Evolutionary conservation across 2,113 vertebrate species (phyloP).

Genomic region (Tachuris rubrigastra): DNA sequence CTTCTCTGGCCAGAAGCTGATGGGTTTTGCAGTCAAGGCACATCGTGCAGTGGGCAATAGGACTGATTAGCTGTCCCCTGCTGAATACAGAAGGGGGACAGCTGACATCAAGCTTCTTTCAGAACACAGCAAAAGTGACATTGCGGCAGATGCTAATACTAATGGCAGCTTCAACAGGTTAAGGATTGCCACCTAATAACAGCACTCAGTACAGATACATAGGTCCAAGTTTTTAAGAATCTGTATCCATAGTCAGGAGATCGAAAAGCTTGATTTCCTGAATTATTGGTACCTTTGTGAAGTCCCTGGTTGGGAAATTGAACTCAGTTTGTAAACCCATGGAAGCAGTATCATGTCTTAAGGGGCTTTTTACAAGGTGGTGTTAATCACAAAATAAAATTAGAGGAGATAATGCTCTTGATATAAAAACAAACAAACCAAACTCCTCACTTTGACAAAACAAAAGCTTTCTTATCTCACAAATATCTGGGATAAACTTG

Average conservation of each 20-base stretch:
- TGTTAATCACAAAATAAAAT: background rate
- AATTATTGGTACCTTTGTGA: background rate
- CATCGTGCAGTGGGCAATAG: background rate
- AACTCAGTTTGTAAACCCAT: background rate
- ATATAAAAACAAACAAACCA: background rate
- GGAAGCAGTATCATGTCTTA: background rate
- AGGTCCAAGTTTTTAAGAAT: background rate
- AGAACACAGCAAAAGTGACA: background rate
- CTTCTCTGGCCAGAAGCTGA: background rate
- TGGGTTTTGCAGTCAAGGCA: background rate
- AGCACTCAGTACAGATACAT: background rate
- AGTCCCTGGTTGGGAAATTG: background rate
- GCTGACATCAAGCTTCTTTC: background rate
- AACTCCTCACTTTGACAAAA: background rate
- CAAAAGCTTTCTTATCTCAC: background rate
- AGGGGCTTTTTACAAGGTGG: background rate
- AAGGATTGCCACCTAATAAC: background rate
- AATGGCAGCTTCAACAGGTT: too few relatives aligned
- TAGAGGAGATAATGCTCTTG: background rate
- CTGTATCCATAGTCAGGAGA: background rate
- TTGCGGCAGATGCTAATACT: background rate
- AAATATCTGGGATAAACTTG: background rate
- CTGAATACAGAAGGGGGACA: background rate
- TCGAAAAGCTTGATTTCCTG: background rate
- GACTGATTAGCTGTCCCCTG: background rate